Conservation (phyloP, 2,797 vertebrate species). For the Craterocephalus amniculus region DNA sequence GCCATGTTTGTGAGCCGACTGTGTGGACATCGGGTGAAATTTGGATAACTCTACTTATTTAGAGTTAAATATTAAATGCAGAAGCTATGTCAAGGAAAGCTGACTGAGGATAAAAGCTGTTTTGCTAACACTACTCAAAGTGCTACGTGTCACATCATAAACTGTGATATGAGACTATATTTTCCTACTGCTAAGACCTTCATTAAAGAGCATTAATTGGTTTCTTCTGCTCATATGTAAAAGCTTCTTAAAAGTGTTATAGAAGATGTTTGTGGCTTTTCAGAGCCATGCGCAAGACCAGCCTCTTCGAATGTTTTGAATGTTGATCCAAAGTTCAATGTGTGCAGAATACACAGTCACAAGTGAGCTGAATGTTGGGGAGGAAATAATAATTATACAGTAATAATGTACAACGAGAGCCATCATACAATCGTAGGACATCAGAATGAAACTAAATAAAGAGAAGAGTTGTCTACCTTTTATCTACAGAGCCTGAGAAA, state of each 20-base stretch:
- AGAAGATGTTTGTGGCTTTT: too few species aligned
- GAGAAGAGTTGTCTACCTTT: too few species aligned
- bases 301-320: too few species aligned
- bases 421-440: too few species aligned
- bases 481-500: too few species aligned
- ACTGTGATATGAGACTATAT: constrained; percentile 9
- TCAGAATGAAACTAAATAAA: too few species aligned
- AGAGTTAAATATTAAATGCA: constrained; percentile 5
- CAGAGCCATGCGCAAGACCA: too few species aligned
- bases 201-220: constrained; percentile 29
- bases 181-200: constrained; percentile 25
- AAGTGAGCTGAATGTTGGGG: constrained; percentile 1
- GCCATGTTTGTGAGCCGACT: constrained; percentile 3
- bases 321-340: constrained; percentile 4
- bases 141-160: constrained; percentile 22
- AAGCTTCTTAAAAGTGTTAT: constrained; percentile 31
- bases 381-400: too few species aligned
- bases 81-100: neutral
- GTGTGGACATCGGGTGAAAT: constrained; percentile 11
- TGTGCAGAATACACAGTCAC: constrained; percentile 1
- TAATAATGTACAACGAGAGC: too few species aligned
- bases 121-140: constrained; percentile 15
- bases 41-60: constrained; percentile 7
- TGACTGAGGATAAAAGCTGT: neutral
- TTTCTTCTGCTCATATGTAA: constrained; percentile 10